Conservation (phyloP, 2,797 vertebrate species). For the Astyanax mexicanus region DNA sequence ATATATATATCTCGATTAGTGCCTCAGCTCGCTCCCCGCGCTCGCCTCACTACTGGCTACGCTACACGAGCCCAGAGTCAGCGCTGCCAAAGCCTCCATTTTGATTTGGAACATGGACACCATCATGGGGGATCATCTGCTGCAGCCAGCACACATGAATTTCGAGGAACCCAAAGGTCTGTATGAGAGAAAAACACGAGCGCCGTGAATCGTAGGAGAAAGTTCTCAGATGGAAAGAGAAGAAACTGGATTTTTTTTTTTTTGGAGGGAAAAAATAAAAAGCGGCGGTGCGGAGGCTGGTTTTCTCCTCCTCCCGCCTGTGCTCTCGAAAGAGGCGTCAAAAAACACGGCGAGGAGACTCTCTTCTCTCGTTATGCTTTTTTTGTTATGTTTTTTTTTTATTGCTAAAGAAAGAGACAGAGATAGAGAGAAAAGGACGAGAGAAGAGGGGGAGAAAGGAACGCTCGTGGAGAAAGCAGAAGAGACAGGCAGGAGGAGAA, state of each 20-base stretch:
- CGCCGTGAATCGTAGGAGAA: background rate
- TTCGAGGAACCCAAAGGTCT: constrained; percentile 1
- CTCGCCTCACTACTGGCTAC: constrained; percentile 12
- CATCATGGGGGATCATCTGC: constrained; percentile 52
- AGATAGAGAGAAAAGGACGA: constrained; percentile 54
- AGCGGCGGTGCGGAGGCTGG: constrained; percentile 2
- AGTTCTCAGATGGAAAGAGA: constrained; percentile 11
- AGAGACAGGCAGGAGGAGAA: constrained; percentile 71
- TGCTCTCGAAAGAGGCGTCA: constrained; percentile 35
- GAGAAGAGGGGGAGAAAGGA: constrained; percentile 62
- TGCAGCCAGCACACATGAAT: constrained; percentile 52
- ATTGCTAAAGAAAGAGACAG: constrained; percentile 24
- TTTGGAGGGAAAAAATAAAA: background rate
- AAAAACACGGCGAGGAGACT: constrained; percentile 35
- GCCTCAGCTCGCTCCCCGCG: background rate
- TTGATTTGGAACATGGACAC: constrained; percentile 73
- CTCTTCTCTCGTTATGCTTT: too few species aligned
- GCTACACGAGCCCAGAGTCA: constrained; percentile 21
- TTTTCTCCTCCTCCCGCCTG: constrained; percentile 24
- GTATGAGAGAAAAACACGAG: constrained; percentile 31
- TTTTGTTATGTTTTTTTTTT: background rate
- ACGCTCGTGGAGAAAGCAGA: constrained; percentile 62
- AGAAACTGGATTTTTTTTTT: background rate
- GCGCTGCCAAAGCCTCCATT: constrained; percentile 68
- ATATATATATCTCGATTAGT: background rate